Percentiles rank a stretch among this genome's conserved stretches.
These are phyloP conservation scores for Syrrhaptes paradoxus DNA, from an alignment of 2,113 vertebrate genomes.

Conservation along the genomic window DNA sequence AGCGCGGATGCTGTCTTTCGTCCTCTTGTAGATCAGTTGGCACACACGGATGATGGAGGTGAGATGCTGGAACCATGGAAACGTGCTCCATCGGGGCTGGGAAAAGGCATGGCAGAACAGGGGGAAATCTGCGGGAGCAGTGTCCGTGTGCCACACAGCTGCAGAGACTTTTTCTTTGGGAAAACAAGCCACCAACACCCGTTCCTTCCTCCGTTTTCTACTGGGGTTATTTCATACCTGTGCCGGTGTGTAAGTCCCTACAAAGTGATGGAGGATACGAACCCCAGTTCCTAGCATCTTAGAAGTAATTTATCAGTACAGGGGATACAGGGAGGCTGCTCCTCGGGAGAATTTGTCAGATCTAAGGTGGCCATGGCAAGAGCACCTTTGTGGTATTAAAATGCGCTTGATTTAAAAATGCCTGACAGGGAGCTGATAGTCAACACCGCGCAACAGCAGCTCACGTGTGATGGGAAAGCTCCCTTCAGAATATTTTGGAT, in stretches of 20 bases:
- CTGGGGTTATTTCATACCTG: neutral
- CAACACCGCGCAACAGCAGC: neutral
- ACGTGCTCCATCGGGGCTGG: accelerated
- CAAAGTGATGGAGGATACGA: neutral
- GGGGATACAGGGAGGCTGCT: neutral
- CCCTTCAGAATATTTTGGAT: neutral
- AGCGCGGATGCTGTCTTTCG: neutral
- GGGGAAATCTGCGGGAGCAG: neutral
- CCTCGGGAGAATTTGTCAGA: neutral
- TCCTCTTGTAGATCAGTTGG: neutral
- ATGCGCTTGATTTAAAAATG: neutral
- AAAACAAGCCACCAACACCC: neutral
- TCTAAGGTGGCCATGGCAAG: neutral
- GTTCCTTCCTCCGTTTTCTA: neutral
- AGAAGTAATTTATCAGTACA: neutral
- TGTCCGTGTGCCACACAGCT: neutral
- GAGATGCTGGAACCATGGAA: neutral
- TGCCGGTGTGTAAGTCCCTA: neutral
- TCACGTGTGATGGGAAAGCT: neutral
- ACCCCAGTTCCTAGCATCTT: neutral
- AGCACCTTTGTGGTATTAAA: neutral
- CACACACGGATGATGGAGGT: neutral
- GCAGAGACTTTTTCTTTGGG: neutral
- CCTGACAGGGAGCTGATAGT: neutral
- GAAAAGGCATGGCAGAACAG: neutral